Evolutionary conservation across 2,113 vertebrate species (phyloP).

Genomic region (Shinisaurus crocodilurus): DNA sequence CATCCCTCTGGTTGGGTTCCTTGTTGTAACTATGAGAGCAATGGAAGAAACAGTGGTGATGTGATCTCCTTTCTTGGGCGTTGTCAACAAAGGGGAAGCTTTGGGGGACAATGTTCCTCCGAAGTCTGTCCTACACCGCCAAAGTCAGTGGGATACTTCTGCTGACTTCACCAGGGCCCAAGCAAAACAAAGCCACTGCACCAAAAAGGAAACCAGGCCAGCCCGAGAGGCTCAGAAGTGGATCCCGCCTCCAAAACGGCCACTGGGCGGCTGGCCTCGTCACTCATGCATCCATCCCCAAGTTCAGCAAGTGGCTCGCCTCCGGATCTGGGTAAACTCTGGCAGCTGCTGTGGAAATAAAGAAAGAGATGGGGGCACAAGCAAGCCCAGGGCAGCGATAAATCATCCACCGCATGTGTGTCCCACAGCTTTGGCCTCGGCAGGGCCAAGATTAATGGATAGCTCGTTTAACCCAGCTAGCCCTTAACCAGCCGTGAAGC

Average conservation of each 20-base stretch:
- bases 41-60: background rate
- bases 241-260: accelerated
- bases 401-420: conserved; percentile 56
- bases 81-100: background rate
- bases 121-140: background rate
- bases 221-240: accelerated
- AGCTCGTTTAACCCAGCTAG: conserved; percentile 65
- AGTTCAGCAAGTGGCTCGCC: background rate
- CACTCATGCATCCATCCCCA: background rate
- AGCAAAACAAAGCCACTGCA: accelerated
- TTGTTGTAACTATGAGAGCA: background rate
- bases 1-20: background rate
- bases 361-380: background rate
- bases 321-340: background rate
- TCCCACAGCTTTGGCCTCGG: conserved; percentile 38
- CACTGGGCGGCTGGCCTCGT: background rate
- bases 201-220: background rate
- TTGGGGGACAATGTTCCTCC: background rate
- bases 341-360: conserved; percentile 38
- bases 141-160: background rate
- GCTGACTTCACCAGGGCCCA: background rate
- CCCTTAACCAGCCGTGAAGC: conserved; percentile 66
- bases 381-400: conserved; percentile 45
- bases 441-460: conserved; percentile 58
- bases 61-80: background rate